Conservation (phyloP, 2,888 invertebrate species). For the Noctua janthe region DNA sequence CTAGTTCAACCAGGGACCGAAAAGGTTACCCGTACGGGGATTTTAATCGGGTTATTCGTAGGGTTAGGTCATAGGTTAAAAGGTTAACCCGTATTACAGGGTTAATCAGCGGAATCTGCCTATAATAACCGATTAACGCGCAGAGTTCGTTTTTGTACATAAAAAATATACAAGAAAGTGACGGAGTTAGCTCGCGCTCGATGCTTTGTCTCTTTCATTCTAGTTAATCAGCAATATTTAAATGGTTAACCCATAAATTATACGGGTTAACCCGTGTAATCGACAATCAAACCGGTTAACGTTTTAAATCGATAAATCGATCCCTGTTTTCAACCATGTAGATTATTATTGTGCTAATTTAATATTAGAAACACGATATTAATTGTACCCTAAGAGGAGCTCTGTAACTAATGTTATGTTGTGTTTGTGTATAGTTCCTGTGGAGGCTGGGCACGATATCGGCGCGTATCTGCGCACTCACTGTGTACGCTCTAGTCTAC, state of each 20-base stretch:
- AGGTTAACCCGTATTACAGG: too few relatives aligned
- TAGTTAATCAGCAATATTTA: not conserved
- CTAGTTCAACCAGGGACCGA: too few relatives aligned
- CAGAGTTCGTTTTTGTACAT: too few relatives aligned
- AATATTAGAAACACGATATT: not conserved
- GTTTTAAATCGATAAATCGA: not conserved
- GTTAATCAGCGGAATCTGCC: too few relatives aligned
- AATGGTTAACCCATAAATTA: not conserved
- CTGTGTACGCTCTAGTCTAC: constrained; percentile 95
- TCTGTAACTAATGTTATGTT: not conserved
- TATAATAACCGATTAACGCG: too few relatives aligned
- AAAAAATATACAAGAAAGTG: too few relatives aligned
- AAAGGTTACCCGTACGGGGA: too few relatives aligned
- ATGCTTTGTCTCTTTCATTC: not conserved
- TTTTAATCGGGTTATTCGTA: too few relatives aligned
- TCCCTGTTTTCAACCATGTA: not conserved
- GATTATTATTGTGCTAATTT: not conserved
- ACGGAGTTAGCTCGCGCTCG: not conserved
- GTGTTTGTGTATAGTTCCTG: constrained; percentile 88
- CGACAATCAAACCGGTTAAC: not conserved
- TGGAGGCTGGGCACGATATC: constrained; percentile 96
- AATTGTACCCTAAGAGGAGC: not conserved
- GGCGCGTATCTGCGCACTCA: constrained; percentile 94
- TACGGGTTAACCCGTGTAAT: not conserved
- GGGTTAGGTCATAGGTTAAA: too few relatives aligned